Evolutionary conservation across 2,113 vertebrate species (phyloP).

Genomic region (Rallus limicola): DNA sequence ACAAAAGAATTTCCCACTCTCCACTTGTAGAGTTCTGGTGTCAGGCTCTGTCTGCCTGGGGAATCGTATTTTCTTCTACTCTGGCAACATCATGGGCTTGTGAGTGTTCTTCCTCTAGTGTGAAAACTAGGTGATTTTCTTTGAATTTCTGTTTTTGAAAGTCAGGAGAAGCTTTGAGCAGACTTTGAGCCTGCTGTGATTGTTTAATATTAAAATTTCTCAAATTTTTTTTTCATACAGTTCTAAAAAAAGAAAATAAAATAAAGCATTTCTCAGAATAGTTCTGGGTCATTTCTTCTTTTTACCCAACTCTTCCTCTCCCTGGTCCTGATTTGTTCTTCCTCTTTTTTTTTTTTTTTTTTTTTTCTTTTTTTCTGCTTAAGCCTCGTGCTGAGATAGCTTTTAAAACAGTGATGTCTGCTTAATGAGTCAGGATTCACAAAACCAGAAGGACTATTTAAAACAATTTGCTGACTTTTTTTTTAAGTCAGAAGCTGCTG

Average conservation of each 20-base stretch:
- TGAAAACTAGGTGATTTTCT: background rate
- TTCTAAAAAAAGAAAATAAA: background rate
- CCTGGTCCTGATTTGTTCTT: background rate
- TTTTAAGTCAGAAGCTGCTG: background rate
- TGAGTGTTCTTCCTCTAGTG: background rate
- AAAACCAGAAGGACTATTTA: conserved; percentile 1
- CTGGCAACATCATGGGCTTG: background rate
- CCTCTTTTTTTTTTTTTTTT: background rate
- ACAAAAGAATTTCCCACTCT: background rate
- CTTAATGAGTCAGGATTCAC: conserved; percentile 6
- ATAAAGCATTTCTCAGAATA: background rate
- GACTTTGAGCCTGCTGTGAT: background rate
- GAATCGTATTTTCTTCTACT: background rate
- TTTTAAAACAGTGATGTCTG: conserved; percentile 1
- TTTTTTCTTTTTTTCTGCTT: background rate
- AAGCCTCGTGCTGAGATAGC: background rate
- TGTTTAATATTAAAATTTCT: background rate
- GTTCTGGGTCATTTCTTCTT: background rate
- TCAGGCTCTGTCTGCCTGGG: background rate
- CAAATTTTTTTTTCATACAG: background rate
- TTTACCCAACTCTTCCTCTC: background rate
- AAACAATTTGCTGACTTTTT: background rate
- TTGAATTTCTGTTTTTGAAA: conserved; percentile 28
- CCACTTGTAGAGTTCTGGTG: background rate
- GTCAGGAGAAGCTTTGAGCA: background rate